These are phyloP conservation scores for Pheosia tremula DNA, from an alignment of 2,888 invertebrate species.

Conservation along the genomic window DNA sequence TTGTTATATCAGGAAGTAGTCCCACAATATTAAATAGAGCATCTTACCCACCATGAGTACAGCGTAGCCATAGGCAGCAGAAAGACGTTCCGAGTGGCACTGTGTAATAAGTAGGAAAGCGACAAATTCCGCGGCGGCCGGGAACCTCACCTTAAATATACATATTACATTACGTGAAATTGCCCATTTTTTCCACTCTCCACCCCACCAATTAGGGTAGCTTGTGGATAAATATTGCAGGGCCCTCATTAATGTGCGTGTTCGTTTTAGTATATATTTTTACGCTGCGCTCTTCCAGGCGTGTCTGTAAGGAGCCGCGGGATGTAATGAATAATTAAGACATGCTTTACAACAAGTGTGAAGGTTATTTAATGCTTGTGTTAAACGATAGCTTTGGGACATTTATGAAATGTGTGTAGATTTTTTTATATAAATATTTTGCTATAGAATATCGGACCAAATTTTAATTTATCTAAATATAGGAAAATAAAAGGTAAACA, in stretches of 20 bases:
- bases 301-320: conserved; percentile 65
- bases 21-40: conserved; percentile 56
- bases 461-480: no score
- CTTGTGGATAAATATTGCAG: conserved; percentile 84
- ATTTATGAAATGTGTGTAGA: not conserved
- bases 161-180: conserved; percentile 85
- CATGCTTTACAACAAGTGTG: conserved; percentile 66
- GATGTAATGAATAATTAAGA: conserved; percentile 82
- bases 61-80: conserved; percentile 44
- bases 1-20: not conserved
- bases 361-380: conserved; percentile 48
- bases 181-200: conserved; percentile 85
- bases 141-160: conserved; percentile 82
- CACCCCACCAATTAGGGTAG: conserved; percentile 84
- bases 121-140: conserved; percentile 76
- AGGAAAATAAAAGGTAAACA: no score
- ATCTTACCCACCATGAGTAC: conserved; percentile 42
- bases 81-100: conserved; percentile 80
- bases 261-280: conserved; percentile 81
- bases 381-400: conserved; percentile 42
- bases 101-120: conserved; percentile 76
- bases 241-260: conserved; percentile 82
- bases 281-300: conserved; percentile 70
- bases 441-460: no score
- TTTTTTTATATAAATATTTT: not conserved